These are phyloP conservation scores for Malurus cyaneus DNA, from an alignment of 2,113 vertebrate genomes.

Conservation along the genomic window DNA sequence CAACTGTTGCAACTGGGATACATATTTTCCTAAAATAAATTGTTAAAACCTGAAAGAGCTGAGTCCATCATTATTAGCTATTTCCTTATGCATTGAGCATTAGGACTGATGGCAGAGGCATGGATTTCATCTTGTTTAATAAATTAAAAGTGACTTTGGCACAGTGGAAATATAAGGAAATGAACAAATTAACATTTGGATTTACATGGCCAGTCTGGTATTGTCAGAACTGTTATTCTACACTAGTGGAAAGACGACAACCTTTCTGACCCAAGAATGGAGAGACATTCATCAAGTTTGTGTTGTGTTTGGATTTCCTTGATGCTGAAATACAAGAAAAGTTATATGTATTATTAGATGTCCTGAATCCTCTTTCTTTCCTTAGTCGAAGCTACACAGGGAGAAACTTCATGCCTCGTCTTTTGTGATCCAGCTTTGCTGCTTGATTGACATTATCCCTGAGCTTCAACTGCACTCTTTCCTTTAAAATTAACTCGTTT, in stretches of 20 bases:
- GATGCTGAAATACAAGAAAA: neutral
- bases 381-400: neutral
- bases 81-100: constrained; percentile 14
- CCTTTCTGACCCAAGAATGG: neutral
- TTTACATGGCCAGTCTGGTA: neutral
- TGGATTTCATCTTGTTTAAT: constrained; percentile 35
- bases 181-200: neutral
- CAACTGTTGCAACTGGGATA: neutral
- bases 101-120: neutral
- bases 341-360: neutral
- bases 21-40: neutral
- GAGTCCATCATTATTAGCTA: neutral
- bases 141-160: neutral
- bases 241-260: neutral
- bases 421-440: neutral
- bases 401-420: neutral
- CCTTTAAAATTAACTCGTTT: neutral
- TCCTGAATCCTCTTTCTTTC: neutral
- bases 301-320: neutral
- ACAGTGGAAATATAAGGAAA: neutral
- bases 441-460: neutral
- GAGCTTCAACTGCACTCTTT: neutral
- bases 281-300: neutral
- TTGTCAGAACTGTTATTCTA: neutral
- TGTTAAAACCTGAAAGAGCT: neutral